Conservation (phyloP, 2,888 invertebrate species). For the Ophion costatus region DNA sequence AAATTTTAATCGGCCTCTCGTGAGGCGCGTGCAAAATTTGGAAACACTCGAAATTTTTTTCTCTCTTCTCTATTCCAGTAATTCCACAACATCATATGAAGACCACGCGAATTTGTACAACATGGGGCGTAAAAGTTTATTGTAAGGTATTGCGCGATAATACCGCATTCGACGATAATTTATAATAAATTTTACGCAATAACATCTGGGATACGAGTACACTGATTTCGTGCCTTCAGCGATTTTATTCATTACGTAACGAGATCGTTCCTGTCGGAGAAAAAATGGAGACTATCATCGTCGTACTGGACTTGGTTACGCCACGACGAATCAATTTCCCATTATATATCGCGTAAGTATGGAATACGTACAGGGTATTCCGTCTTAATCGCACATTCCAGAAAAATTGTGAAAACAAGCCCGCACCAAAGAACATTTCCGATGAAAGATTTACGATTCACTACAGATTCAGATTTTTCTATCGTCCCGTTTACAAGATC, state of each 20-base stretch:
- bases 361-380: background rate
- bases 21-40: slow-evolving; percentile 33
- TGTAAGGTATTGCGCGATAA: slow-evolving; percentile 74
- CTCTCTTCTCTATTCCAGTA: slow-evolving; percentile 78
- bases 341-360: slow-evolving; percentile 42
- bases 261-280: slow-evolving; percentile 9
- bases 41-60: slow-evolving; percentile 61
- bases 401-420: background rate
- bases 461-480: background rate
- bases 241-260: slow-evolving; percentile 30
- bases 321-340: slow-evolving; percentile 32
- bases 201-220: slow-evolving; percentile 59
- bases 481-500: background rate
- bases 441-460: background rate
- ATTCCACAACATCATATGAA: slow-evolving; percentile 74
- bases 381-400: background rate
- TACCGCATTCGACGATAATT: slow-evolving; percentile 67
- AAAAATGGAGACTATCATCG: slow-evolving; percentile 32
- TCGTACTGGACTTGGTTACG: slow-evolving; percentile 33
- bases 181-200: slow-evolving; percentile 77
- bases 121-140: slow-evolving; percentile 77
- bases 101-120: slow-evolving; percentile 73
- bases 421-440: background rate
- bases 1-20: slow-evolving; percentile 30
- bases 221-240: slow-evolving; percentile 31